These are phyloP conservation scores for Hydrotaea cyrtoneurina DNA, from an alignment of 2,888 invertebrate species.

Conservation along the genomic window DNA sequence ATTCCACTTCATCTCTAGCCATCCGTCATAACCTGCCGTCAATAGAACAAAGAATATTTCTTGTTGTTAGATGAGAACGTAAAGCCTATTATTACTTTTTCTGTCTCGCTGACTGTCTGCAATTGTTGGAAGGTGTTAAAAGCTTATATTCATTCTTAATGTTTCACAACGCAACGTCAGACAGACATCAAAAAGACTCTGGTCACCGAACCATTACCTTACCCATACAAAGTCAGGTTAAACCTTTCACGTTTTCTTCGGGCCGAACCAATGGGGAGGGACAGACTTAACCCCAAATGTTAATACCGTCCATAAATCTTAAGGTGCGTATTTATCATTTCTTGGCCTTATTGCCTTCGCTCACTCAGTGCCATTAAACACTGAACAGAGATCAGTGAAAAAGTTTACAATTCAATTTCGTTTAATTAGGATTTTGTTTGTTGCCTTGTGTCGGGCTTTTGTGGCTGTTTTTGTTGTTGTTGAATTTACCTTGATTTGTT, in stretches of 20 bases:
- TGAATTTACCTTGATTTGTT: slow-evolving; percentile 31
- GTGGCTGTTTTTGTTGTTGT: background rate
- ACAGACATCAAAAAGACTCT: slow-evolving; percentile 24
- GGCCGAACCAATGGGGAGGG: background rate
- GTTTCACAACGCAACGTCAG: slow-evolving; percentile 11
- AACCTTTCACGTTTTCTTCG: slow-evolving; percentile 2
- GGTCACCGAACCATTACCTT: slow-evolving; percentile 41
- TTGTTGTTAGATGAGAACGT: slow-evolving; percentile 36
- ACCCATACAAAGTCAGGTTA: slow-evolving; percentile 42
- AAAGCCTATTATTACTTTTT: slow-evolving; percentile 12
- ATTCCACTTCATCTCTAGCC: background rate
- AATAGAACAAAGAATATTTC: slow-evolving; percentile 37
- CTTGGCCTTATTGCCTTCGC: background rate
- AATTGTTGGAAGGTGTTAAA: slow-evolving; percentile 43
- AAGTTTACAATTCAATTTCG: slow-evolving; percentile 47
- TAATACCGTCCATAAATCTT: slow-evolving; percentile 51
- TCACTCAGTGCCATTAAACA: background rate
- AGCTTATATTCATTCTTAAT: slow-evolving; percentile 56
- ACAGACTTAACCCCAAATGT: slow-evolving; percentile 41
- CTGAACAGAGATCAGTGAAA: slow-evolving; percentile 9
- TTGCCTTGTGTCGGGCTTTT: background rate
- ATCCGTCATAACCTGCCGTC: background rate
- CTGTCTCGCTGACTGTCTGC: background rate
- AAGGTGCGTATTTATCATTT: slow-evolving; percentile 34
- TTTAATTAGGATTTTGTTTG: slow-evolving; percentile 38